Conservation (phyloP, 2,797 vertebrate genomes). For the Vireo griseus region DNA sequence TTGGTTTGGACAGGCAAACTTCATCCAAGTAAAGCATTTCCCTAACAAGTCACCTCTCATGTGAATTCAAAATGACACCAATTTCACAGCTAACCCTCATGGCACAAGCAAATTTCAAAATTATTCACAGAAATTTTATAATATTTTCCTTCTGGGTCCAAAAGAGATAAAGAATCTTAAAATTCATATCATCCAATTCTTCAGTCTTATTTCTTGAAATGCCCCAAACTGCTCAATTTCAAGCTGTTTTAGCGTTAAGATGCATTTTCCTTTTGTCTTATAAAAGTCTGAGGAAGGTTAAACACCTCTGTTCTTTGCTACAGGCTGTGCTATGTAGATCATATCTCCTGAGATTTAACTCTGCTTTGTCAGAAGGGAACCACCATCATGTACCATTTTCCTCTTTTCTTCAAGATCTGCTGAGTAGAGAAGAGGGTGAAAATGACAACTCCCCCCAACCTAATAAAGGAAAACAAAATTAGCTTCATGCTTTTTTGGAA, state of each 20-base stretch:
- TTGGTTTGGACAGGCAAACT: background rate
- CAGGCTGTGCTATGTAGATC: background rate
- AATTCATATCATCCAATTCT: background rate
- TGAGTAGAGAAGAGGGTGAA: background rate
- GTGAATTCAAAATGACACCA: background rate
- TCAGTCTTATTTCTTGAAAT: background rate
- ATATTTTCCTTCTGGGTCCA: background rate
- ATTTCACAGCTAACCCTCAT: background rate
- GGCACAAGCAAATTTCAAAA: slow-evolving; percentile 5
- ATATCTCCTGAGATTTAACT: slow-evolving; percentile 22
- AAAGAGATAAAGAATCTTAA: background rate
- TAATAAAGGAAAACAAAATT: background rate
- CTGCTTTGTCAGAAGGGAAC: background rate
- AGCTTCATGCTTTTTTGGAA: background rate
- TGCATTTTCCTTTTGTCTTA: slow-evolving; percentile 2
- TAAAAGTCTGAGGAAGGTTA: slow-evolving; percentile 13
- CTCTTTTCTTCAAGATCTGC: background rate
- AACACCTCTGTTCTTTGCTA: background rate
- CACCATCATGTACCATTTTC: background rate
- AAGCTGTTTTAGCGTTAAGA: background rate
- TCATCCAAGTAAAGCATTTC: background rate
- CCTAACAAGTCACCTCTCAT: background rate
- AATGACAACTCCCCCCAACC: background rate
- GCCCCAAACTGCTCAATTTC: slow-evolving; percentile 1
- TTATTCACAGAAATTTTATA: background rate